Conservation (phyloP, 1,140 invertebrate genomes). For the Drosophila nigrodunni region DNA sequence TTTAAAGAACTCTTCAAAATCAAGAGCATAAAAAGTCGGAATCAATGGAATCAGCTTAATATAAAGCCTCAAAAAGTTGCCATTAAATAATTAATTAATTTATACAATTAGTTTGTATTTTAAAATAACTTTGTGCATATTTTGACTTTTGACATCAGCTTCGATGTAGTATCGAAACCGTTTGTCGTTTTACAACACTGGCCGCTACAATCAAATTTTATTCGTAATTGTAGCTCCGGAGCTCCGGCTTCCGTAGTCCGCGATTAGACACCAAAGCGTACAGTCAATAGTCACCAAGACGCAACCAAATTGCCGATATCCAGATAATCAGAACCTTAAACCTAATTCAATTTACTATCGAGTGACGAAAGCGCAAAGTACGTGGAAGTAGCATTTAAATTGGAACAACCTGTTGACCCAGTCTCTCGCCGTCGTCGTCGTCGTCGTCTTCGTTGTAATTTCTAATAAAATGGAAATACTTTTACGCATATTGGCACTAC, state of each 20-base stretch:
- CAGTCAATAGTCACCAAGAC: neutral
- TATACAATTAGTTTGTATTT: too few relatives aligned
- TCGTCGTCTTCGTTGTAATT: neutral
- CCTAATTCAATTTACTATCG: neutral
- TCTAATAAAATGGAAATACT: constrained; percentile 56
- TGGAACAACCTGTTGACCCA: constrained; percentile 40
- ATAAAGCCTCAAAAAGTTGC: too few relatives aligned
- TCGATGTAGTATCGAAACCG: neutral
- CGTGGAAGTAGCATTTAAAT: constrained; percentile 30
- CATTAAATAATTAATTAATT: too few relatives aligned
- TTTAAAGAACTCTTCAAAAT: too few relatives aligned
- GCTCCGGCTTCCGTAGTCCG: constrained; percentile 41
- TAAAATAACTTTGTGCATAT: neutral
- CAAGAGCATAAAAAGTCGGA: too few relatives aligned
- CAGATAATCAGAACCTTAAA: neutral
- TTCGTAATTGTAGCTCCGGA: neutral
- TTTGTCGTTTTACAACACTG: constrained; percentile 23
- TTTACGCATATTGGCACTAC: constrained; percentile 54
- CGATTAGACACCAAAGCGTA: constrained; percentile 37
- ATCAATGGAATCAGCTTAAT: too few relatives aligned
- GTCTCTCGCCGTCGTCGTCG: too few relatives aligned
- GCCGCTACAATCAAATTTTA: constrained; percentile 11
- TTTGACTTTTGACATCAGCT: constrained; percentile 1
- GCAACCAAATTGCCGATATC: neutral
- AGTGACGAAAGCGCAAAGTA: constrained; percentile 37